phyloP scores from a whole-genome alignment of 2,888 invertebrate species.

The Chelonus formosanus region DNA sequence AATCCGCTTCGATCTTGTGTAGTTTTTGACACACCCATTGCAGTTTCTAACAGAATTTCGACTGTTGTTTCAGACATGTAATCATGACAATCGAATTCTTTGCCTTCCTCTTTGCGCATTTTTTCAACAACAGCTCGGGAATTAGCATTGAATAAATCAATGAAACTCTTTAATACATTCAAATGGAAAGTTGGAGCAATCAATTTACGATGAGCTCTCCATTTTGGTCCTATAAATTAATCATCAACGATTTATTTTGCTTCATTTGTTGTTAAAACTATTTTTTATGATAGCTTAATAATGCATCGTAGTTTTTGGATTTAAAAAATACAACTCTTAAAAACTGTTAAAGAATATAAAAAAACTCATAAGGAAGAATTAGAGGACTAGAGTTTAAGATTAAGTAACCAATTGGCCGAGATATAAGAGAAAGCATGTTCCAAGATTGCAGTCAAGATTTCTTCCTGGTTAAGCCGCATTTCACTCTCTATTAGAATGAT shows the following conservation, averaged over 20 bases:
- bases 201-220: slow-evolving; percentile 85
- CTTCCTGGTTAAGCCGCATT: slow-evolving; percentile 47
- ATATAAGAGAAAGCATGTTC: slow-evolving; percentile 46
- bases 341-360: background rate
- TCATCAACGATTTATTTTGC: too few relatives aligned
- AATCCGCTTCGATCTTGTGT: slow-evolving; percentile 84
- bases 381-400: slow-evolving; percentile 26
- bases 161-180: slow-evolving; percentile 86
- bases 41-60: slow-evolving; percentile 84
- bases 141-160: slow-evolving; percentile 85
- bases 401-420: slow-evolving; percentile 37
- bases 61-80: slow-evolving; percentile 88
- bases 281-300: too few relatives aligned
- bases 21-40: slow-evolving; percentile 86
- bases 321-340: too few relatives aligned
- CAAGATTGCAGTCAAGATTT: slow-evolving; percentile 37
- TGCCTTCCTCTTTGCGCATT: slow-evolving; percentile 73
- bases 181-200: slow-evolving; percentile 90
- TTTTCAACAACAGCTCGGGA: slow-evolving; percentile 78
- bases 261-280: too few relatives aligned
- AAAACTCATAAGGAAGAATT: slow-evolving; percentile 34
- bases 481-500: slow-evolving; percentile 40
- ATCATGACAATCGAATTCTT: slow-evolving; percentile 81
- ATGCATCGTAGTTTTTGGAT: too few relatives aligned
- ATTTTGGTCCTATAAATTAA: slow-evolving; percentile 75